These are phyloP conservation scores for Latrodectus hesperus DNA, from an alignment of 2,888 invertebrate species.

Conservation along the genomic window DNA sequence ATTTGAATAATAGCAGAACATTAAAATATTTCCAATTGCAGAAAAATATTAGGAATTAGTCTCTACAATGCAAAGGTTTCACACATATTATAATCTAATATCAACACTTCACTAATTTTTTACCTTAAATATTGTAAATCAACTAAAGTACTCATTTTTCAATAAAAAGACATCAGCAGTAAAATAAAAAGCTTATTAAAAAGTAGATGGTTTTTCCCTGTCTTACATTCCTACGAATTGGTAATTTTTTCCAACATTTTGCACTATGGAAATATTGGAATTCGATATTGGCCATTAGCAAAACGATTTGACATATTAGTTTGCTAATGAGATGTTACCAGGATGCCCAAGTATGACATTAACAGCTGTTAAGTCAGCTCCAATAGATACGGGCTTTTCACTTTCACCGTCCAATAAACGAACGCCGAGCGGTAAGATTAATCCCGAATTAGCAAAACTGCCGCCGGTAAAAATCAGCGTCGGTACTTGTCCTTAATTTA, in stretches of 20 bases:
- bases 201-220: neutral
- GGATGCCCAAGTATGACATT: conserved; percentile 56
- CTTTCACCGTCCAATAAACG: conserved; percentile 31
- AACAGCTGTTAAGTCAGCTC: conserved; percentile 63
- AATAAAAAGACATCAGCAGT: conserved; percentile 19
- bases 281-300: conserved; percentile 63
- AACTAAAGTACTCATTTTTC: neutral
- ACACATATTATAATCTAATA: conserved; percentile 1
- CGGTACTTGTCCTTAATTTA: conserved; percentile 27
- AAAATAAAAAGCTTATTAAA: conserved; percentile 14
- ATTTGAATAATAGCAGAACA: too few species aligned
- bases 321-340: conserved; percentile 61
- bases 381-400: conserved; percentile 54
- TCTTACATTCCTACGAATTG: conserved; percentile 7
- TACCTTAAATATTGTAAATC: too few species aligned
- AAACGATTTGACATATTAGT: conserved; percentile 64
- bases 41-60: conserved; percentile 5
- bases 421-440: conserved; percentile 48
- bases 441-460: conserved; percentile 55
- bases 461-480: conserved; percentile 45
- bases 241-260: conserved; percentile 38
- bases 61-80: conserved; percentile 15
- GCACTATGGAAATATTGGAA: conserved; percentile 50
- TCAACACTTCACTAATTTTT: neutral
- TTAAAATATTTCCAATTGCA: too few species aligned